Conservation (phyloP, 2,888 invertebrate species). For the Dolichomitus sp. region DNA sequence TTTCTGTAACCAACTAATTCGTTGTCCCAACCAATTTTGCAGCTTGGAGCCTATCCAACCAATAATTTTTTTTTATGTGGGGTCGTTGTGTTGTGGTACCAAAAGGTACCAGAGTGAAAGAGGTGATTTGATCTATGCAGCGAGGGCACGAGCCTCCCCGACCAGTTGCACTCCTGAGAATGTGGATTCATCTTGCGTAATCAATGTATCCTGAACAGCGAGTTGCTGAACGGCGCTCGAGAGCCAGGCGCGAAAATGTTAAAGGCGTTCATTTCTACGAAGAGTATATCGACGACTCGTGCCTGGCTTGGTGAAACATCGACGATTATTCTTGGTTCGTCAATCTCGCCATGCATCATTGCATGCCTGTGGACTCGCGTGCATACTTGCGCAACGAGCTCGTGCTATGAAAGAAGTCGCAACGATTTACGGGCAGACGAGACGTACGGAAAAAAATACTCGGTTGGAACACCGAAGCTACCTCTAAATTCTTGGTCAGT, state of each 20-base stretch:
- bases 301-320: not conserved
- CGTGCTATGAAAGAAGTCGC: slow-evolving; percentile 7
- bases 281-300: slow-evolving; percentile 41
- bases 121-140: slow-evolving; percentile 15
- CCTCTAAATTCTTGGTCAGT: no score
- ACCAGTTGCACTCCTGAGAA: slow-evolving; percentile 61
- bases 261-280: slow-evolving; percentile 48
- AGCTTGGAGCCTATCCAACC: no score
- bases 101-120: slow-evolving; percentile 1
- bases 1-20: no score
- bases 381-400: slow-evolving; percentile 12
- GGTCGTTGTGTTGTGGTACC: not conserved
- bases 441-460: no score
- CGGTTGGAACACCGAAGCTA: no score
- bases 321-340: slow-evolving; percentile 11
- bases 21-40: no score
- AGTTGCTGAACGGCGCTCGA: slow-evolving; percentile 5
- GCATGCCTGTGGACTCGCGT: not conserved
- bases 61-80: no score
- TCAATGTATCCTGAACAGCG: slow-evolving; percentile 31
- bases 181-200: slow-evolving; percentile 61
- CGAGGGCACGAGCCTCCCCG: slow-evolving; percentile 46
- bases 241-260: slow-evolving; percentile 62
- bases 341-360: slow-evolving; percentile 24
- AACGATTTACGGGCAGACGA: not conserved